Conservation (phyloP, 2,888 invertebrate species). For the Eupsilia transversa region DNA sequence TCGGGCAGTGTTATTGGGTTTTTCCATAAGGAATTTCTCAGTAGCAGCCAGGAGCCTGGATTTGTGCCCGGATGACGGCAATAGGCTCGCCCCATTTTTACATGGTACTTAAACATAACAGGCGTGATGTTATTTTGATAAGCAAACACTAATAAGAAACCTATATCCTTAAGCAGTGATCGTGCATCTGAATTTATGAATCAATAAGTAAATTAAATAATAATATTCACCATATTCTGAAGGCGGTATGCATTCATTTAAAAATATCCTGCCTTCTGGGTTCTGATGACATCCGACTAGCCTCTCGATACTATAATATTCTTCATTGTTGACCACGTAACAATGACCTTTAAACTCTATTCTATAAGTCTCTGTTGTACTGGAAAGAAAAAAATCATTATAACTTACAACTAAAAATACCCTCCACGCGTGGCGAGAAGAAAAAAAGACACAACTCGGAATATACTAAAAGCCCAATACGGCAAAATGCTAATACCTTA, state of each 20-base stretch:
- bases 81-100: too few relatives aligned
- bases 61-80: neutral
- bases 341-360: constrained; percentile 89
- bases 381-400: constrained; percentile 72
- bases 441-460: neutral
- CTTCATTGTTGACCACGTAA: constrained; percentile 90
- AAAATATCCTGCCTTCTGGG: constrained; percentile 90
- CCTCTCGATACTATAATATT: constrained; percentile 92
- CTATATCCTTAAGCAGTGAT: neutral
- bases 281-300: constrained; percentile 92
- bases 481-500: neutral
- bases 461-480: neutral
- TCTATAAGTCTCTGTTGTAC: constrained; percentile 93
- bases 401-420: neutral
- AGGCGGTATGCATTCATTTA: constrained; percentile 95
- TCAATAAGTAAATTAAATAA: constrained; percentile 9
- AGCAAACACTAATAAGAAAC: neutral
- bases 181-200: neutral
- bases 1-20: neutral
- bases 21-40: neutral
- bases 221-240: constrained; percentile 94
- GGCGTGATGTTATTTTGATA: neutral
- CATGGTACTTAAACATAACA: neutral
- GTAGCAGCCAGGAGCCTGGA: neutral
- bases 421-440: neutral